phyloP scores from a whole-genome alignment of 2,888 invertebrate species.

The Apeira syringaria region DNA sequence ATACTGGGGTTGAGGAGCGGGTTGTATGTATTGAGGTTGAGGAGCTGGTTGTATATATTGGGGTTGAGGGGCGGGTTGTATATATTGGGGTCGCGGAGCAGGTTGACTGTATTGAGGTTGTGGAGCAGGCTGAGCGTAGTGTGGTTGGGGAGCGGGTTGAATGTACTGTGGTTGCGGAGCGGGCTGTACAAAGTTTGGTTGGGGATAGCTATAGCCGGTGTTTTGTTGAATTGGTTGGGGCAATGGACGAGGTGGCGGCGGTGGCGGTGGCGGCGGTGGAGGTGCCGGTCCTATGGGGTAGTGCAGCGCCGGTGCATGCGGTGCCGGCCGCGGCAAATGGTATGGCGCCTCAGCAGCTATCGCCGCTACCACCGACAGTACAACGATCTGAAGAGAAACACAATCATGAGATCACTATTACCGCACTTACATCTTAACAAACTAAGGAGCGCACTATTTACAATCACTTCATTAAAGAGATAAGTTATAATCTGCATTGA shows the following conservation, averaged over 20 bases:
- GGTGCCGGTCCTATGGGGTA: constrained; percentile 47
- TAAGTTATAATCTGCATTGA: constrained; percentile 37
- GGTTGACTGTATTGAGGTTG: constrained; percentile 16
- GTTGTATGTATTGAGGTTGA: constrained; percentile 11
- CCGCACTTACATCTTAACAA: constrained; percentile 21
- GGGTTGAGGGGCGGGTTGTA: constrained; percentile 9
- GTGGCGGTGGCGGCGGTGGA: constrained; percentile 35
- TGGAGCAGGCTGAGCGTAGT: constrained; percentile 20
- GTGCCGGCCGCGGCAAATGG: constrained; percentile 64
- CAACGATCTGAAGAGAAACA: constrained; percentile 56
- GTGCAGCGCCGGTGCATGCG: constrained; percentile 40
- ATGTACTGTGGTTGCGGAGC: constrained; percentile 20
- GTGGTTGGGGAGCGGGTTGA: constrained; percentile 29
- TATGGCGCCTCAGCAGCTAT: constrained; percentile 71
- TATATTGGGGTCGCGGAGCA: constrained; percentile 13
- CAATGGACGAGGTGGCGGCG: constrained; percentile 32
- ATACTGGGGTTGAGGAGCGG: constrained; percentile 13
- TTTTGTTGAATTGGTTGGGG: constrained; percentile 27
- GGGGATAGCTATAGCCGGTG: constrained; percentile 49
- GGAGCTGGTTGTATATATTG: constrained; percentile 10
- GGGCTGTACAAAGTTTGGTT: constrained; percentile 36
- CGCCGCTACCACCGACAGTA: constrained; percentile 61
- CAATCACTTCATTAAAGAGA: constrained; percentile 33
- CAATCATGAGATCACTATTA: constrained; percentile 23
- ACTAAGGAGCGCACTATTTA: constrained; percentile 15